phyloP scores from a whole-genome alignment of 1,140 invertebrate species.

The Pogonomyrmex barbatus region DNA sequence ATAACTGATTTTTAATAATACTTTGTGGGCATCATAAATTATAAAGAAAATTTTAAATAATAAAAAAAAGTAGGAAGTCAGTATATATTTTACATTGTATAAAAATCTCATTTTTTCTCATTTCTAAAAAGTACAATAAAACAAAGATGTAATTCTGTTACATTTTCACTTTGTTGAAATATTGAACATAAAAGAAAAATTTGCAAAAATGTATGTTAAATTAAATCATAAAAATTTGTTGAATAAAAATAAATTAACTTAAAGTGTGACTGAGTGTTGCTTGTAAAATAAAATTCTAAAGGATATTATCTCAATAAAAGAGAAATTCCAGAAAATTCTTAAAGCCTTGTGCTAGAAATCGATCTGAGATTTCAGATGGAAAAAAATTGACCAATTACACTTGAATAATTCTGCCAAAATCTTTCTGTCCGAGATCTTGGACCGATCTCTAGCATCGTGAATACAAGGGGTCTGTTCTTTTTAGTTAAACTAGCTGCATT shows the following conservation, averaged over 20 bases:
- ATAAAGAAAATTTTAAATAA: neutral
- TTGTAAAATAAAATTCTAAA: neutral
- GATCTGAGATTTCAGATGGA: no score
- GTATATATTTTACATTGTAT: neutral
- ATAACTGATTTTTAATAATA: neutral
- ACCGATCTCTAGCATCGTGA: no score
- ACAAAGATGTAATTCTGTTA: neutral
- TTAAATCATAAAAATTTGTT: neutral
- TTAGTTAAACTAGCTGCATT: no score
- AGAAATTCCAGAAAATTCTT: neutral
- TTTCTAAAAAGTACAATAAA: neutral
- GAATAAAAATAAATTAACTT: conserved; percentile 4
- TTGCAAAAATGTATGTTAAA: neutral
- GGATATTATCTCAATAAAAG: neutral
- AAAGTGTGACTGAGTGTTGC: neutral
- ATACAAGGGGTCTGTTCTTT: no score
- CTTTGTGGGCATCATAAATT: neutral
- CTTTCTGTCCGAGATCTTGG: no score
- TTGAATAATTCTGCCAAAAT: no score
- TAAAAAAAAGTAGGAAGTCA: neutral
- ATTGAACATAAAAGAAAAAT: neutral
- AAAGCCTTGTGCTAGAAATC: neutral
- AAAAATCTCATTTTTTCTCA: neutral
- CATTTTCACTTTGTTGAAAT: neutral
- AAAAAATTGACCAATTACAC: no score